Evolutionary conservation across 2,113 vertebrate genomes (phyloP).

Genomic region (Erinaceus europaeus): DNA sequence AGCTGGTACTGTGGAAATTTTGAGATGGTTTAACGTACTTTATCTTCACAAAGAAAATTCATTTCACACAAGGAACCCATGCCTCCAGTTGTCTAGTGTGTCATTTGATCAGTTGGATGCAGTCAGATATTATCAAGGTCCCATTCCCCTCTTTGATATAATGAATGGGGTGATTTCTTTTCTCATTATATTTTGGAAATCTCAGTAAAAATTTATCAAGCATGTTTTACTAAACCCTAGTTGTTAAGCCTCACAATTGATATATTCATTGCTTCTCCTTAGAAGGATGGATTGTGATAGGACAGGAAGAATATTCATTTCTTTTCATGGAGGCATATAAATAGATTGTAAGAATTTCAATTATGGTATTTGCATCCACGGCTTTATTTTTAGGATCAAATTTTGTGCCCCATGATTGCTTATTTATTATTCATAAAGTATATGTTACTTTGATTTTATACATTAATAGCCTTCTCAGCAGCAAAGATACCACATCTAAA

Average conservation of each 20-base stretch:
- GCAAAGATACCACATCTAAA: background rate
- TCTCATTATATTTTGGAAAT: constrained; percentile 74
- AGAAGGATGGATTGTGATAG: constrained; percentile 1
- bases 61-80: background rate
- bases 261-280: constrained; percentile 39
- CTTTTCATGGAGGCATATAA: constrained; percentile 53
- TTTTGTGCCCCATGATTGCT: background rate
- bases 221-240: constrained; percentile 61
- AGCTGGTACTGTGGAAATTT: background rate
- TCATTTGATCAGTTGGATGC: constrained; percentile 57
- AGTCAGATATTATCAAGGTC: constrained; percentile 62
- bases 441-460: constrained; percentile 19
- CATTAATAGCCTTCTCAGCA: constrained; percentile 15
- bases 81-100: background rate
- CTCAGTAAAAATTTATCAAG: constrained; percentile 77
- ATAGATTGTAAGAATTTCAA: constrained; percentile 46
- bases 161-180: constrained; percentile 56
- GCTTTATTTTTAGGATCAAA: constrained; percentile 55
- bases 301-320: background rate
- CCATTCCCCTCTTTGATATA: constrained; percentile 29
- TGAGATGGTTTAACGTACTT: background rate
- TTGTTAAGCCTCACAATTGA: constrained; percentile 61
- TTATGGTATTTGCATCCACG: constrained; percentile 42
- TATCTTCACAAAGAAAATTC: background rate
- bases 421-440: constrained; percentile 51